Base-by-base conservation (phyloP, 2,797 vertebrate species). In the Lutjanus argentimaculatus region DNA sequence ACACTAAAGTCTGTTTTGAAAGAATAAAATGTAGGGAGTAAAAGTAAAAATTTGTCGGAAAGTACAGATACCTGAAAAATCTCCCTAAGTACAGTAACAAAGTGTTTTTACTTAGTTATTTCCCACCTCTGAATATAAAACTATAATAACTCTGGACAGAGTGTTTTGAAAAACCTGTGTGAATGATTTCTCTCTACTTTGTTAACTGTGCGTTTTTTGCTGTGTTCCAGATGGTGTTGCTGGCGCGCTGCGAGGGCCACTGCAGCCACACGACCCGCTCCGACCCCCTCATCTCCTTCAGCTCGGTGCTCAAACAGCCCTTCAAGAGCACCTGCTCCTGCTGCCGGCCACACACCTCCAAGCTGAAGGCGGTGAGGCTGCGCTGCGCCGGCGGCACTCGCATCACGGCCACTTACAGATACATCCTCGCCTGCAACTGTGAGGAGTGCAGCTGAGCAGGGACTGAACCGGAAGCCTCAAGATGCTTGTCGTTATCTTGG, bases 391-490 rank as follows among this genome's bases (percentile, higher is more conserved):
- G 97, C 1, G 98, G 98, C 43, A 97, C 96, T 77, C 95, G 98
- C 79, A 97, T 99, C 79, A 99, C 98, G 0, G 98, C 98, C 87
- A 99, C 98, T 36, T 99, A 99, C 93, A 96, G 98, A 85, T 99
- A 99, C 95, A 99, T 99, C 95, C 97, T 99, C 4, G 98, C 98
- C 71, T 99, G 98, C 95, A 97, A 97, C 94, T 99, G 98, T 0
- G 97, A 99, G 92, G 97, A 99, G 90, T 99, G 98, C 94, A 98
- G 96, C 93, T 99, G 94, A 96, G 85, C 73, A 19, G 52, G 13
- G 61, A 36, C 30, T 36, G 30, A 36, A 36, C 30, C 6, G 30
- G 30, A 36, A 3, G 30, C 30, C 25, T 36, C 52, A 13, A 57
- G 76, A 79, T 72, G 69, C 65, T 66, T 75, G 75, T 79, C 68